Evolutionary conservation across 1,140 invertebrate species (phyloP).

Genomic region (Meloidogyne floridensis): DNA sequence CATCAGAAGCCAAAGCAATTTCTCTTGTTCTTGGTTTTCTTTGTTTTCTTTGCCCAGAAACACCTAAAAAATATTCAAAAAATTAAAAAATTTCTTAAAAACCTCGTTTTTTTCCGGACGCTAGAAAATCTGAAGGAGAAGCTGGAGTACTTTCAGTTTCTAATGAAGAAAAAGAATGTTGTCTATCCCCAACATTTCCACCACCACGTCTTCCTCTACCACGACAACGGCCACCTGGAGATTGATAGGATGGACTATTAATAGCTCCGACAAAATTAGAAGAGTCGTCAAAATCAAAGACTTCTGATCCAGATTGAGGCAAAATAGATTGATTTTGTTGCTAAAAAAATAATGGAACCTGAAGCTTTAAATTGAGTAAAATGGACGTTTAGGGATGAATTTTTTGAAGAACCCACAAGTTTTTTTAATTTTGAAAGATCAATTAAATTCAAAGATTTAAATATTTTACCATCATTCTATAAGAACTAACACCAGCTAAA

Average conservation of each 20-base stretch:
- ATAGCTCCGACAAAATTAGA: slow-evolving; percentile 16
- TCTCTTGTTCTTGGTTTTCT: slow-evolving; percentile 30
- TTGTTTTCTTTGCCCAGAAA: slow-evolving; percentile 19
- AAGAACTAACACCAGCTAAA: neutral
- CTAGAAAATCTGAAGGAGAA: slow-evolving; percentile 27
- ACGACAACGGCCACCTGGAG: slow-evolving; percentile 22
- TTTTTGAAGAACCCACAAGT: no score
- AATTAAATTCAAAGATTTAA: neutral
- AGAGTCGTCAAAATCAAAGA: slow-evolving; percentile 12
- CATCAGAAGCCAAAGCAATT: slow-evolving; percentile 18
- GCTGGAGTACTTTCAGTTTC: slow-evolving; percentile 23
- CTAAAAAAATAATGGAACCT: neutral
- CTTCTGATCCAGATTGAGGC: slow-evolving; percentile 12
- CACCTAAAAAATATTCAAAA: slow-evolving; percentile 14
- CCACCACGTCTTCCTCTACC: slow-evolving; percentile 27
- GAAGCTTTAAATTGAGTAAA: no score
- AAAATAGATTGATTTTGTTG: slow-evolving; percentile 10
- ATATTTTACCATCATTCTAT: slow-evolving; percentile 13
- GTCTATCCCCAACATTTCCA: slow-evolving; percentile 30
- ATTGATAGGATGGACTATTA: slow-evolving; percentile 19
- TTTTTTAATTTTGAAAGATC: no score
- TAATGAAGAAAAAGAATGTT: slow-evolving; percentile 29
- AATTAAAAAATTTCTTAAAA: neutral
- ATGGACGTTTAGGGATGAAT: no score
- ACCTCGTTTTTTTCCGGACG: slow-evolving; percentile 28